Conservation (phyloP, 2,797 vertebrate species). For the Aselliscus stoliczkanus region DNA sequence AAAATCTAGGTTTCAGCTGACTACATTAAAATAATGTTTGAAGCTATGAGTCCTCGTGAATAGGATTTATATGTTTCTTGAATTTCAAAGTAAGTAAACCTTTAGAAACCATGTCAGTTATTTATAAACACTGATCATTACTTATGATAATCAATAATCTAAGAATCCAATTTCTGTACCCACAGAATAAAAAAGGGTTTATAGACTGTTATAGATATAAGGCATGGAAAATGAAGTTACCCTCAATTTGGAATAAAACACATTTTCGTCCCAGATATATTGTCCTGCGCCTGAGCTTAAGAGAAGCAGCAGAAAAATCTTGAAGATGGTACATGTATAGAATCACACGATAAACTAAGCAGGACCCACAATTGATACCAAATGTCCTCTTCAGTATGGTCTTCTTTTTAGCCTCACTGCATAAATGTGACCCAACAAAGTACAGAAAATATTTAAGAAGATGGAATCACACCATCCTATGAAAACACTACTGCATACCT, state of each 20-base stretch:
- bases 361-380: not conserved
- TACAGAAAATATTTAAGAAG: not conserved
- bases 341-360: not conserved
- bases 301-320: not conserved
- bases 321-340: not conserved
- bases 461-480: not conserved
- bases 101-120: not conserved
- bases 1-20: not conserved
- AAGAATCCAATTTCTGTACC: not conserved
- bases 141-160: constrained; percentile 15
- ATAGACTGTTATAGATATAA: constrained; percentile 1
- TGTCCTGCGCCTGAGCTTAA: not conserved
- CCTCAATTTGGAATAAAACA: constrained; percentile 11
- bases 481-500: not conserved
- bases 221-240: not conserved
- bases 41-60: not conserved
- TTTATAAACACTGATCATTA: constrained; percentile 54
- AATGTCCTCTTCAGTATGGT: not conserved
- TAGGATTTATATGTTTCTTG: not conserved
- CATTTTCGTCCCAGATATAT: not conserved
- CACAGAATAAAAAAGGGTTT: not conserved
- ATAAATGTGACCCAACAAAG: not conserved
- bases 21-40: not conserved
- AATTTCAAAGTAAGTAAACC: constrained; percentile 21
- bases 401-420: not conserved